Evolutionary conservation across 2,797 vertebrate genomes (phyloP), one percentile per base, ranked within the genome.

Genomic region (Muraenolepis orangiensis): DNA sequence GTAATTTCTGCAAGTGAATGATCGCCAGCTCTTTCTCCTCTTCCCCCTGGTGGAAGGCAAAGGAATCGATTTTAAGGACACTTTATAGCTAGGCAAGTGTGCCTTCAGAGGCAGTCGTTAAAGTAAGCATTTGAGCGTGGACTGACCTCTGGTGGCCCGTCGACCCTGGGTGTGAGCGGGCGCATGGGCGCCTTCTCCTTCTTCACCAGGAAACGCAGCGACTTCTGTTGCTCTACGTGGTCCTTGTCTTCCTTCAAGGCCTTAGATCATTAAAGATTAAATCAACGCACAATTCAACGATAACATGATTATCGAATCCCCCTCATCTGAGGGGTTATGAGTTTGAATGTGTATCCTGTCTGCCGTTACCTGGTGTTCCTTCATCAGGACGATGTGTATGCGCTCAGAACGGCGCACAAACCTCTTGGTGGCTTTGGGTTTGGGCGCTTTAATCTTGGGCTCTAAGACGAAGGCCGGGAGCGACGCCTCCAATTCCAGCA

Each of bases 11-110:
- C 81, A 98, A 81, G 78, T 81, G 84, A 83, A 97, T 95, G 74
- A 95, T 91, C 30, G 96, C 96, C 73, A 95, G 89, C 82, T 98
- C 96, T 69, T 14, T 91, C 70, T 97, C 94, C 88, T 97, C 97
- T 6, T 97, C 95, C 34, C 93, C 93, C 97, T 98, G 79, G 71
- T 67, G 26, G 74, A 20, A 3, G n/a, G 23, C 23, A 64, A 26
- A 64, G 57, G 57, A 64, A 26, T 64, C 12, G n/a, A n/a, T n/a
- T n/a, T n/a, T n/a, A n/a, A n/a, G n/a, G n/a, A n/a, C n/a, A n/a
- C n/a, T n/a, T n/a, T n/a, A n/a, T n/a, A n/a, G n/a, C n/a, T n/a
- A n/a, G n/a, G n/a, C n/a, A n/a, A n/a, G n/a, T n/a, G n/a, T n/a
- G n/a, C n/a, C n/a, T n/a, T n/a, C n/a, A n/a, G n/a, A n/a, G n/a